These are phyloP conservation scores for Elegia similella DNA, from an alignment of 2,888 invertebrate genomes.

Conservation along the genomic window DNA sequence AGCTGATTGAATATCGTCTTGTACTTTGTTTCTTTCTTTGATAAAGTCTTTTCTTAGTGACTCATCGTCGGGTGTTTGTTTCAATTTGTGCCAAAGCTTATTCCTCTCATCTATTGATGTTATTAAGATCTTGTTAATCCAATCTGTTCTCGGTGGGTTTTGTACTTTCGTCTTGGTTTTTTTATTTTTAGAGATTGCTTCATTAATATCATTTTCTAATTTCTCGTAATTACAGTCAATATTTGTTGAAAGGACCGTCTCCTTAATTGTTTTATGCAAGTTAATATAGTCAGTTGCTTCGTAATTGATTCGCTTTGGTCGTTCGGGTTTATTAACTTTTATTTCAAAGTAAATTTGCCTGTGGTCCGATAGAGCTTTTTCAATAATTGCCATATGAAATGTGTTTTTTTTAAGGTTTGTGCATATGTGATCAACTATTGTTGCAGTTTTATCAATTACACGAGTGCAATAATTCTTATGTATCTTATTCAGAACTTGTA, in stretches of 20 bases:
- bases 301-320: conserved; percentile 2
- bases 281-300: conserved; percentile 1
- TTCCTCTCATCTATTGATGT: neutral
- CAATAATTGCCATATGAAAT: neutral
- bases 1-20: too few species aligned
- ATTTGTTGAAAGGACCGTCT: neutral
- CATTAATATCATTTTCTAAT: neutral
- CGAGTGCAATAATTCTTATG: conserved; percentile 25
- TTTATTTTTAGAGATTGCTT: too few species aligned
- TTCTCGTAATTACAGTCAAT: neutral
- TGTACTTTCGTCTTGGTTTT: neutral
- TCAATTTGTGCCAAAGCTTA: neutral
- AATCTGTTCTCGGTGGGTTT: neutral
- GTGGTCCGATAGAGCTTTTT: conserved; percentile 20
- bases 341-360: conserved; percentile 28
- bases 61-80: too few species aligned
- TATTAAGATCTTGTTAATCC: neutral
- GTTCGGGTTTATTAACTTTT: neutral
- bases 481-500: conserved; percentile 26
- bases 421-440: conserved; percentile 30
- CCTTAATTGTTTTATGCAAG: too few species aligned
- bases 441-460: conserved; percentile 22
- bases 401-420: neutral
- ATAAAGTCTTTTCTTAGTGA: too few species aligned
- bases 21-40: too few species aligned